These are phyloP conservation scores for Pachypeltis micranthus DNA, from an alignment of 1,140 invertebrate species.

Conservation along the genomic window DNA sequence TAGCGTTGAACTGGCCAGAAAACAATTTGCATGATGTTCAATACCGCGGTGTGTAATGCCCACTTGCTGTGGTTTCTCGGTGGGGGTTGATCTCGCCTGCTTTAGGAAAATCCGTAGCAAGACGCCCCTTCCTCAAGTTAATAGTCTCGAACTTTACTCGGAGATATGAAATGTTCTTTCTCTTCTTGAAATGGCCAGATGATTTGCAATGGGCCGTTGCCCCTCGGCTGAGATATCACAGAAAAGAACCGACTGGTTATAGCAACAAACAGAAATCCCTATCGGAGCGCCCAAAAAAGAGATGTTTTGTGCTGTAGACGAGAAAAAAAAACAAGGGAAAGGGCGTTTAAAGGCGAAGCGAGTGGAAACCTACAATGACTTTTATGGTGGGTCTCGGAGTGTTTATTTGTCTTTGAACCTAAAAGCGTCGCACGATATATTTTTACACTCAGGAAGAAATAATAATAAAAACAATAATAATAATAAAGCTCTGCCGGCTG, in stretches of 20 bases:
- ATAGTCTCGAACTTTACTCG: neutral
- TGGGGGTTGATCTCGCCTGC: neutral
- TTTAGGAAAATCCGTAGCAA: neutral
- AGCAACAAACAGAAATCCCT: neutral
- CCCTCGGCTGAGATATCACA: neutral
- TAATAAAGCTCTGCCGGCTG: too few relatives aligned
- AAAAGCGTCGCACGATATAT: neutral
- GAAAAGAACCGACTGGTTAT: neutral
- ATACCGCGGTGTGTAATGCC: neutral
- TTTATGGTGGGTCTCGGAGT: slow-evolving; percentile 1
- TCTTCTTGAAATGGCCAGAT: neutral
- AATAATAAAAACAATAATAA: slow-evolving; percentile 4
- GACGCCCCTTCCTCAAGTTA: neutral
- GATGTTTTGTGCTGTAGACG: neutral
- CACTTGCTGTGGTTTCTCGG: too few relatives aligned
- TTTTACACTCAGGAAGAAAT: neutral
- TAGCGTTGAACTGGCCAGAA: slow-evolving; percentile 1
- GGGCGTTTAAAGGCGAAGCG: slow-evolving; percentile 3
- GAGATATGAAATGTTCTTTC: neutral
- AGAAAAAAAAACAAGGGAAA: neutral
- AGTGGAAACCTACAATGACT: slow-evolving; percentile 6
- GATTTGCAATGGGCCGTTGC: slow-evolving; percentile 7
- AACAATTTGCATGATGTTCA: slow-evolving; percentile 13
- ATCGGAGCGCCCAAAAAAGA: neutral
- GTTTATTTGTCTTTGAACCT: neutral